Conservation (phyloP, 2,113 vertebrate genomes). For the Psettodes erumei region DNA sequence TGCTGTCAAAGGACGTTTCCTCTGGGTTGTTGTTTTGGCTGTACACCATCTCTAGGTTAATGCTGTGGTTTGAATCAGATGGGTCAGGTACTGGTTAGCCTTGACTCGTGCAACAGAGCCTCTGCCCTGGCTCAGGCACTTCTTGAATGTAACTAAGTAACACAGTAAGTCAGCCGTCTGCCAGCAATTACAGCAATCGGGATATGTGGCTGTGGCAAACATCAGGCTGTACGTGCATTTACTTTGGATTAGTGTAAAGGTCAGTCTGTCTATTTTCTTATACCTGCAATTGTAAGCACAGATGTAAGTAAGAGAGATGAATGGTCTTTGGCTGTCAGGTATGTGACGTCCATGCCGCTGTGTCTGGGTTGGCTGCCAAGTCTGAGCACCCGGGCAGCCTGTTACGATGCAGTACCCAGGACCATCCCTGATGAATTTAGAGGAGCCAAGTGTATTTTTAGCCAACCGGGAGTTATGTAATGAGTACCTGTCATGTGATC, state of each 20-base stretch:
- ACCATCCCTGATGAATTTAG: slow-evolving; percentile 72
- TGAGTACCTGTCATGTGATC: slow-evolving; percentile 77
- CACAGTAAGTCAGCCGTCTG: background rate
- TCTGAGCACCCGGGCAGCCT: slow-evolving; percentile 30
- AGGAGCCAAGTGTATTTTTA: slow-evolving; percentile 80
- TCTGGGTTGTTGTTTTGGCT: slow-evolving; percentile 19
- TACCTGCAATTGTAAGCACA: slow-evolving; percentile 28
- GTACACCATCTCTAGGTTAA: background rate
- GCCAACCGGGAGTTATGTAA: slow-evolving; percentile 75
- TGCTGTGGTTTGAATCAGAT: background rate
- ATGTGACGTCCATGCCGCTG: slow-evolving; percentile 33
- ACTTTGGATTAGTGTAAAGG: slow-evolving; percentile 18
- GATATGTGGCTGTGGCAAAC: slow-evolving; percentile 1
- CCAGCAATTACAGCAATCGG: background rate
- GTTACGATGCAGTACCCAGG: slow-evolving; percentile 47
- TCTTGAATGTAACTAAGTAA: background rate
- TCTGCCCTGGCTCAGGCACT: background rate
- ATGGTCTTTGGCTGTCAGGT: slow-evolving; percentile 38
- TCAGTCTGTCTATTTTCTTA: slow-evolving; percentile 26
- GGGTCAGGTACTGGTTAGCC: background rate
- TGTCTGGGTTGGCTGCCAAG: slow-evolving; percentile 56
- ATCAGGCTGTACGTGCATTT: background rate
- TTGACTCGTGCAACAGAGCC: background rate
- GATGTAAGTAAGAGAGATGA: slow-evolving; percentile 35
- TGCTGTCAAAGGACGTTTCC: background rate